Base-by-base conservation (phyloP, 2,113 vertebrate genomes). In the Leptobrachium ailaonicum region DNA sequence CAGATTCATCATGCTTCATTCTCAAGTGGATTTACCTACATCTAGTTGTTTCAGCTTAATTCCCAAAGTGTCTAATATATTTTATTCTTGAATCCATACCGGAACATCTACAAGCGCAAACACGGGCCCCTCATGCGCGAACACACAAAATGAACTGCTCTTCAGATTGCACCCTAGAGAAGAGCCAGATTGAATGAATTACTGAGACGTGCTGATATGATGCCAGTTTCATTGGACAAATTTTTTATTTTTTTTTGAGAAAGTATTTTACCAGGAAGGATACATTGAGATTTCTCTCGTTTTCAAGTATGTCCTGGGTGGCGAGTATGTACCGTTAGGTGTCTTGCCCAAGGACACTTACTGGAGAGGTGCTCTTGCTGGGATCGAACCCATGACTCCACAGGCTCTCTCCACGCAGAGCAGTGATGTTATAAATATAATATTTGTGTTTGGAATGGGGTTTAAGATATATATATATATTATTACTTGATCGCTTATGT, bases 31-130 rank as follows among this genome's bases (percentile, higher is more conserved):
- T 42, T 44, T 44, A 43, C n/a, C 66, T 40, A 6, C 4, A 60
- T 41, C 75, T 5, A 5, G 43, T 47, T 77, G 13, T 70, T 70
- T 70, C 41, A 44, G 41, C 14, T 77, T 13, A 67, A 77, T n/a
- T 11, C 53, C 40, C 53, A 58, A 7, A 10, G 41, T 60, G 41
- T 56, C 20, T 41, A 77, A 69, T 68, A 43, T 60, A 69, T 60
- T 69, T 47, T 71, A 45, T 56, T 5, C 5, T 8, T 60, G 43
- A 13, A 40, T 67, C 45, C 66, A 70, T 70, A 10, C 58, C 1
- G 13, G 58, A 7, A 53, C 50, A 40, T 12, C 2, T 14, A 45
- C 14, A 11, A 45, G 32, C 43, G 13, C 7, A 50, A 62, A 68
- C 75, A 42, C 20, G 32, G 53, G 56, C 69, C 60, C 44, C 58